phyloP scores from a whole-genome alignment of 2,113 vertebrate genomes.

The Protobothrops mucrosquamatus region DNA sequence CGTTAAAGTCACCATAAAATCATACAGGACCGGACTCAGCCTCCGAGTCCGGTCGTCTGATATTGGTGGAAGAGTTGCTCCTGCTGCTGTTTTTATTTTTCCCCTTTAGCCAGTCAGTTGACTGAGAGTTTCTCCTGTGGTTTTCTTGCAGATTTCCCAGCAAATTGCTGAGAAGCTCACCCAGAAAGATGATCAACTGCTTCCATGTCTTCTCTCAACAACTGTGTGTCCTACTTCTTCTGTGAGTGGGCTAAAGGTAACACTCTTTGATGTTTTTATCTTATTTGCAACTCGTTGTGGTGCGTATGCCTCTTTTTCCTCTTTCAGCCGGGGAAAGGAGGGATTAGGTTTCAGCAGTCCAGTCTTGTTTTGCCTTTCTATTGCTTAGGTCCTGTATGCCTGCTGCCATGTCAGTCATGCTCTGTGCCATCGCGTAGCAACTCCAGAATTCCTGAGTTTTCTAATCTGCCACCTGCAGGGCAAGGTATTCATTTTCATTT shows the following conservation, averaged over 20 bases:
- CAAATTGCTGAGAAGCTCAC: conserved; percentile 61
- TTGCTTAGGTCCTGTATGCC: conserved; percentile 68
- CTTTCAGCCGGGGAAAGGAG: not conserved
- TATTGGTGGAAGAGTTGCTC: not conserved
- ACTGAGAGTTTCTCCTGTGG: not conserved
- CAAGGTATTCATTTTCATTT: conserved; percentile 53
- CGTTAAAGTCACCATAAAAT: not conserved
- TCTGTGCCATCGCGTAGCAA: conserved; percentile 63
- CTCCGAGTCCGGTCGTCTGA: not conserved
- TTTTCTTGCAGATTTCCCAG: conserved; percentile 55
- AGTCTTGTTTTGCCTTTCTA: not conserved
- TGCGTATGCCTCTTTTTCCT: not conserved
- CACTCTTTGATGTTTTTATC: not conserved
- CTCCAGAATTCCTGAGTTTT: conserved; percentile 45
- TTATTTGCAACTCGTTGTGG: not conserved
- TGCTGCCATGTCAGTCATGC: conserved; percentile 61
- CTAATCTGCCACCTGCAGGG: conserved; percentile 54
- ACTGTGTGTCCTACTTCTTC: conserved; percentile 56
- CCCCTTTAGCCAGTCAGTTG: not conserved
- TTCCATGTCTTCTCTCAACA: conserved; percentile 56
- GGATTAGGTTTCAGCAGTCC: not conserved
- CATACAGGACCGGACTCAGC: not conserved
- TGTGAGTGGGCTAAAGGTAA: conserved; percentile 72
- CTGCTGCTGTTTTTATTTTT: not conserved
- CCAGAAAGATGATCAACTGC: conserved; percentile 47